phyloP scores from a whole-genome alignment of 2,888 invertebrate genomes.

The Gastrophysa polygoni region DNA sequence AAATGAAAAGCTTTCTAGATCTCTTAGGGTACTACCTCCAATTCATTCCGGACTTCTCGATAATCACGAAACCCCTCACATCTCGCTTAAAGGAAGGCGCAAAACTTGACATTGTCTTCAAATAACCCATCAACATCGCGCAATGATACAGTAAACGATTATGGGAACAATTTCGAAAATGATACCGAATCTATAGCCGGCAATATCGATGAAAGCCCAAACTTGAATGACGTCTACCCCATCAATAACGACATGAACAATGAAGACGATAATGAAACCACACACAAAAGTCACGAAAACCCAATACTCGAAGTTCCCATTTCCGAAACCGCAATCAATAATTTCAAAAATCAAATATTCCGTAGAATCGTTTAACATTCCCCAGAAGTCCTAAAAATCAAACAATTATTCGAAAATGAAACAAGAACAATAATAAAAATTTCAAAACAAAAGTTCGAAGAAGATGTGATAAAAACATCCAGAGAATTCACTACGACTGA shows the following conservation, averaged over 20 bases:
- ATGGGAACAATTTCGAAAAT: neutral
- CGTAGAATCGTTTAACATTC: neutral
- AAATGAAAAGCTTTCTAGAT: no score
- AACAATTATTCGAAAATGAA: constrained; percentile 12
- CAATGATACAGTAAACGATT: neutral
- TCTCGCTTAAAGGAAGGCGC: no score
- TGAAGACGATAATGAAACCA: constrained; percentile 13
- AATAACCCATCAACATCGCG: neutral
- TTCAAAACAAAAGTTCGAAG: constrained; percentile 6
- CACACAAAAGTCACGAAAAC: constrained; percentile 14
- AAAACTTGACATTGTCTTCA: neutral
- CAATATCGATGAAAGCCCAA: neutral
- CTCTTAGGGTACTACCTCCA: no score
- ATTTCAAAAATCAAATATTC: constrained; percentile 17
- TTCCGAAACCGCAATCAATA: constrained; percentile 8
- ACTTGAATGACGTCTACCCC: neutral
- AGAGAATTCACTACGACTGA: constrained; percentile 6
- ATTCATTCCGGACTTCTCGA: no score
- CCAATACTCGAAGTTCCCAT: constrained; percentile 16
- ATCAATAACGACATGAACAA: constrained; percentile 10
- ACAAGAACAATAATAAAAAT: constrained; percentile 15
- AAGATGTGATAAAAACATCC: constrained; percentile 12
- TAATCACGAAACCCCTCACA: no score
- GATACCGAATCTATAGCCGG: neutral
- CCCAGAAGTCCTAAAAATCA: neutral